Base-by-base conservation (phyloP, 1,140 invertebrate genomes). In the Diachasma alloeum region DNA sequence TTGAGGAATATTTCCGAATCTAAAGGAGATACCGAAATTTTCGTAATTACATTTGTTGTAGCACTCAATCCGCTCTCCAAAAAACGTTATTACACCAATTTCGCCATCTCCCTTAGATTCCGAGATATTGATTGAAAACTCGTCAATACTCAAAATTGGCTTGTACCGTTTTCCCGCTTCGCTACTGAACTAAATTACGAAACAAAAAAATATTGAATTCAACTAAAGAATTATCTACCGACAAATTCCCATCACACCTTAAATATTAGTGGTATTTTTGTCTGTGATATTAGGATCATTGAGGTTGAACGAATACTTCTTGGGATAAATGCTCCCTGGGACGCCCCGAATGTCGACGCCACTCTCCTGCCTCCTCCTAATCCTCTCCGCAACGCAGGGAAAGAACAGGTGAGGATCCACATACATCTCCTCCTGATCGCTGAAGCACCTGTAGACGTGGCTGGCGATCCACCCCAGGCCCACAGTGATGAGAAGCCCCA, bases 401-500 rank as follows among this genome's bases (percentile, higher is more conserved):
- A 93, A 91, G 81, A 94, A 94, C 9, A 94, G 89, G 82, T 93
- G 91, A 0, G 92, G 91, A 86, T 94, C 87, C 84, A 84, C 82
- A 78, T 79, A 75, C 59, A 72, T 78, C 75, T 76, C 80, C 68
- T 71, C 81, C 48, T 48, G 72, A 56, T 80, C 86, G 56, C 44
- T 78, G 46, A 81, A 11, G 0, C 72, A 48, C 0, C 63, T 68
- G 13, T 53, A 81, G 15, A 91, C 59, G 22, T 83, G 85, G 79
- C 93, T 93, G 1, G 93, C 83, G 0, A 94, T n/a, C 39, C 92
- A 87, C n/a, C 95, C 95, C 70, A 95, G 79, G 0, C 94, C 37
- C 3, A 95, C 82, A 1, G 95, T 93, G 0, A 93, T 82, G 0
- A 91, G 4, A 77, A 95, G 93, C 68, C 94, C 95, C 63, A 96